Evolutionary conservation across 1,140 invertebrate genomes (phyloP), one percentile per base, ranked within the genome.

Genomic region (Zaprionus vittiger): DNA sequence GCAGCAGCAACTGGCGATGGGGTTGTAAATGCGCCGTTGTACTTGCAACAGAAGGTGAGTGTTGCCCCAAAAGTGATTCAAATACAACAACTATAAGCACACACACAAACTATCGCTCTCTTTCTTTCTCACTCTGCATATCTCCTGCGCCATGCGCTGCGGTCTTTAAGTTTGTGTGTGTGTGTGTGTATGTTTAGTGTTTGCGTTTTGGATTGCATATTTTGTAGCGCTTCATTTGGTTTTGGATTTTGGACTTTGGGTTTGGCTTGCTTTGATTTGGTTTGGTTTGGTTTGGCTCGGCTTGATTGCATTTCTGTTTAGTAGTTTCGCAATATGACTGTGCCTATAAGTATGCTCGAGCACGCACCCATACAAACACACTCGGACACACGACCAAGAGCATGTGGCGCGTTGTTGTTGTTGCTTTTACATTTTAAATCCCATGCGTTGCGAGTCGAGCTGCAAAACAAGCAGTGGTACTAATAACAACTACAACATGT

Each of bases 21-120:
- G 80, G 84, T 93, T 44, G 86, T 92, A 89, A 81, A 82, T 73
- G 61, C 92, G 83, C 77, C 91, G 64, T 62, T 92, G 78, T 92
- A 92, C 56, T 87, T 92, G 82, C 91, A 92, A 81, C 91, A 92
- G 76, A 92, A 92, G 90, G 91, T 92, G 77, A 91, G 91, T 89
- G 71, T 70, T 5, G 7, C 26, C 20, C 9, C 28, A 44, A 65
- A 37, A 9, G n/a, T 14, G 17, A 17, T n/a, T 31, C 22, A 11
- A 11, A 3, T 55, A 55, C 26, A 67, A 59, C 24, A n/a, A 47
- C 56, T 20, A 20, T n/a, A 15, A 31, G 22, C 31, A 22, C 60
- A 41, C 61, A 38, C 20, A 60, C 49, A 52, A 49, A 11, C 38
- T 64, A 26, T 52, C 59, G 22, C 34, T 70, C 17, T 67, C 47